phyloP scores from a whole-genome alignment of 2,797 vertebrate genomes.

The Falco biarmicus region DNA sequence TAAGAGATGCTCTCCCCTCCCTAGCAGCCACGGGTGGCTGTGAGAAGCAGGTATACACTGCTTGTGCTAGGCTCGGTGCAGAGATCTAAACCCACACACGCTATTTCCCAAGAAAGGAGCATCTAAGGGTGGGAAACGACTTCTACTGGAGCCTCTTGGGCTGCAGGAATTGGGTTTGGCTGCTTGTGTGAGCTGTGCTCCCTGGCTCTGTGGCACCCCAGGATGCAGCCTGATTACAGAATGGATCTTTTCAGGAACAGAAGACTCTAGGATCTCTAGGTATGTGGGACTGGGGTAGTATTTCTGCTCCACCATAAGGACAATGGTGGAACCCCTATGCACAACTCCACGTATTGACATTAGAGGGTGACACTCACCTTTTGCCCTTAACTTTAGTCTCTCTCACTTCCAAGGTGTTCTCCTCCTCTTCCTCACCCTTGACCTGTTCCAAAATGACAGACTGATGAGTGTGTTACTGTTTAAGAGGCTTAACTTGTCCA shows the following conservation, averaged over 20 bases:
- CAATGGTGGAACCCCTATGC: accelerated
- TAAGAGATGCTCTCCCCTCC: neutral
- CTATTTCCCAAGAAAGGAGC: neutral
- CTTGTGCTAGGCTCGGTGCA: neutral
- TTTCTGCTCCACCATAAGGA: neutral
- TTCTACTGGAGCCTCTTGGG: neutral
- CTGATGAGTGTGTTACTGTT: neutral
- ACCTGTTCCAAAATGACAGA: slow-evolving; percentile 78
- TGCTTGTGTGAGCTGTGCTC: neutral
- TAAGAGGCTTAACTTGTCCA: neutral
- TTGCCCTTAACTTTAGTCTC: slow-evolving; percentile 87
- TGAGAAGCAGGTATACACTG: neutral
- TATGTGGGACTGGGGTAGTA: accelerated
- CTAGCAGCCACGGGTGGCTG: neutral
- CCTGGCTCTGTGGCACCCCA: neutral
- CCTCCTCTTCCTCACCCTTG: slow-evolving; percentile 93
- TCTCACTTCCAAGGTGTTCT: slow-evolving; percentile 86
- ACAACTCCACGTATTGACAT: neutral
- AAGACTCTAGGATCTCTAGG: neutral
- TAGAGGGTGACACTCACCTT: slow-evolving; percentile 78
- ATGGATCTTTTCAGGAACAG: neutral
- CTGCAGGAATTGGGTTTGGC: neutral
- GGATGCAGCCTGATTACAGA: neutral
- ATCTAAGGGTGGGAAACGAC: neutral
- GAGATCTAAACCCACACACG: neutral